phyloP scores from a whole-genome alignment of 2,888 invertebrate species.

The Lasioglossum leucozonium region DNA sequence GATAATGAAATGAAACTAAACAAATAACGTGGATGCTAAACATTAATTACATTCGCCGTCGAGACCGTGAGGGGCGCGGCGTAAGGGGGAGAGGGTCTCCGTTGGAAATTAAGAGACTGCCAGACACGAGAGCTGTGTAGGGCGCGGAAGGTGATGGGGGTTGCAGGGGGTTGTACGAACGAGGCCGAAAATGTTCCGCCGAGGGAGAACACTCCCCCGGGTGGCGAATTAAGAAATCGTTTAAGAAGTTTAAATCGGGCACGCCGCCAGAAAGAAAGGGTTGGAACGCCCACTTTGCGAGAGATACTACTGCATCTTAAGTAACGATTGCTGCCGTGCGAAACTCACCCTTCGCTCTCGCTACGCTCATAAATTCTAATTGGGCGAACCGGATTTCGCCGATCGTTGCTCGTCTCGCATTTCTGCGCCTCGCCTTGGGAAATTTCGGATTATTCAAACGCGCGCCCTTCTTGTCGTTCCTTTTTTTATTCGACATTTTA shows the following conservation, averaged over 20 bases:
- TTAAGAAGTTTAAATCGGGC: slow-evolving; percentile 75
- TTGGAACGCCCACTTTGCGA: slow-evolving; percentile 52
- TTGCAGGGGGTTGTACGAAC: slow-evolving; percentile 26
- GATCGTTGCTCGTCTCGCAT: not conserved
- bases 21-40: slow-evolving; percentile 84
- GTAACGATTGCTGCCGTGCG: slow-evolving; percentile 22
- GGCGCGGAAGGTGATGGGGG: slow-evolving; percentile 16
- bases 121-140: slow-evolving; percentile 32
- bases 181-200: slow-evolving; percentile 43
- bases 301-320: slow-evolving; percentile 52
- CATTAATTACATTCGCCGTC: slow-evolving; percentile 81
- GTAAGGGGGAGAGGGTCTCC: slow-evolving; percentile 49
- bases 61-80: slow-evolving; percentile 56
- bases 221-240: slow-evolving; percentile 76
- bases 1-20: slow-evolving; percentile 84
- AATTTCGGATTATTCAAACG: not conserved
- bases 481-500: not conserved
- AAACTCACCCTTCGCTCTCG: slow-evolving; percentile 19
- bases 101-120: slow-evolving; percentile 71
- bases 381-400: slow-evolving; percentile 15
- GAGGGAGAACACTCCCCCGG: slow-evolving; percentile 35
- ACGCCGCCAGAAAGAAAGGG: slow-evolving; percentile 58
- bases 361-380: slow-evolving; percentile 29
- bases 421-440: not conserved
- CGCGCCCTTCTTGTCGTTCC: not conserved